Evolutionary conservation across 30 jellyfish, hydroid and myxozoan genomes (phyloP), one percentile per base, ranked within the genome.

Genomic region (Aurelia sp.): DNA sequence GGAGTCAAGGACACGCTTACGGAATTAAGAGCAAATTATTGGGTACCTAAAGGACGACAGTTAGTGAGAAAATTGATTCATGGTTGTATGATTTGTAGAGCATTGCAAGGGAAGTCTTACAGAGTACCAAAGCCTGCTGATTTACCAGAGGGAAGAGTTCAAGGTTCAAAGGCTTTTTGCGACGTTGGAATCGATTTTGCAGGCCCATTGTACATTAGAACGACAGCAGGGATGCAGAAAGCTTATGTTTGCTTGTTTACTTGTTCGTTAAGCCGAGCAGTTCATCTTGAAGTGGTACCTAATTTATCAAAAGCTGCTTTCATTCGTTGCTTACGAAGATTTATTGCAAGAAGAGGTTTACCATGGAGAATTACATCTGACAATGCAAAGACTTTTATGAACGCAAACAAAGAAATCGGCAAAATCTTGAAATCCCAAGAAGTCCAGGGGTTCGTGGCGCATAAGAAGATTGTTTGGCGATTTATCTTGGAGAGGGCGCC

Each of bases 1-100:
- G 88, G 88, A 58, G 59, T 27, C 20, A 76, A 76, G 88, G 47
- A 76, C 59, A 76, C 88, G n/a, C 40, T 76, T 10, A 27, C 88
- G 20, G 88, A 76, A 58, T 16, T 76, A 7, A 21, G 88, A 10
- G 81, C 88, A 12, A 76, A 76, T 38, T 76, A 76, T 76, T 76
- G 88, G 88, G 60, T 76, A 16, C 84, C 84, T 11, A 33, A 3
- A 59, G 88, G 79, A 20, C 24, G 40, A 9, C 88, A 76, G 50
- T 22, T 74, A 76, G 85, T 74, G 31, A 74, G 21, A 76, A 74
- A 74, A 48, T 8, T 74, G n/a, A 48, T 74, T 20, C 33, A 74
- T 74, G 31, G 31, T 8, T 74, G 85, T 48, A 13, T 47, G n/a
- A 50, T 74, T 74, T 74, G 85, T 22, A 74, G 48, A 1, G 85